Conservation (phyloP, 2,113 vertebrate genomes). For the Pluvianellus socialis region DNA sequence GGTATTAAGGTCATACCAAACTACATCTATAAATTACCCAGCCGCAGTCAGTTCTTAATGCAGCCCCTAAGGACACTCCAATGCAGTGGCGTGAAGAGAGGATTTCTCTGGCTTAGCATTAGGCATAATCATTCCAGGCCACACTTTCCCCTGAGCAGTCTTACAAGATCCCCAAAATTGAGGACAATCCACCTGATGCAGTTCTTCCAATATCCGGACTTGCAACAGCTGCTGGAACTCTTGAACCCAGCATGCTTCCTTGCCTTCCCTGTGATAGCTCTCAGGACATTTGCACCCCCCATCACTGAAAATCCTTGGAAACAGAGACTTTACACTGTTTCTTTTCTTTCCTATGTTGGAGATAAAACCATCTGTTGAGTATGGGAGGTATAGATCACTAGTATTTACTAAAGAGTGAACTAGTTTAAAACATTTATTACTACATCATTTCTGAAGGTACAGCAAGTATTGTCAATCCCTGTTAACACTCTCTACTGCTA, state of each 20-base stretch:
- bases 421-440: not conserved
- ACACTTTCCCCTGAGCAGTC: not conserved
- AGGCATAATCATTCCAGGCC: not conserved
- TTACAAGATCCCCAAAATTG: not conserved
- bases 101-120: conserved; percentile 48
- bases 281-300: not conserved
- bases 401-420: not conserved
- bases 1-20: conserved; percentile 64
- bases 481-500: not conserved
- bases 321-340: not conserved
- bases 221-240: not conserved
- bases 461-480: not conserved
- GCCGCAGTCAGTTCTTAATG: conserved; percentile 28
- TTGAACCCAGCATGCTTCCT: not conserved
- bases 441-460: not conserved
- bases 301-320: not conserved
- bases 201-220: not conserved
- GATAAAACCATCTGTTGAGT: not conserved
- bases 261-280: accelerated
- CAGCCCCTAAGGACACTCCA: conserved; percentile 43
- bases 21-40: conserved; percentile 55
- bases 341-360: not conserved
- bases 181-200: conserved; percentile 4
- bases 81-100: conserved; percentile 29
- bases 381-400: not conserved